Conservation (phyloP, 2,797 vertebrate species). For the Holocentrus rufus region DNA sequence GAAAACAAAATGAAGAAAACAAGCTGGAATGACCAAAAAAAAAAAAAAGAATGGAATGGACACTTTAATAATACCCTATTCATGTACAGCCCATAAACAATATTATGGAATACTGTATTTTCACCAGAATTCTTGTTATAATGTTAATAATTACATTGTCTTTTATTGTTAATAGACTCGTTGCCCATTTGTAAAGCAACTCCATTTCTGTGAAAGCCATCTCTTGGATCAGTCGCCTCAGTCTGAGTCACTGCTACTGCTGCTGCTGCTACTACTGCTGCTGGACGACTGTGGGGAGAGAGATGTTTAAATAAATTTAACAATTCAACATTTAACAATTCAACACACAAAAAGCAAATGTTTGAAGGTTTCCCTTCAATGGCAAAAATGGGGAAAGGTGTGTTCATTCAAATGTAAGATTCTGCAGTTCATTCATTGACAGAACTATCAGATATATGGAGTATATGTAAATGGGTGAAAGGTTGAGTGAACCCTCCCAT, state of each 20-base stretch:
- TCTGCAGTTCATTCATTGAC: too few relatives aligned
- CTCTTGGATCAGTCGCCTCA: slow-evolving; percentile 45
- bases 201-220: slow-evolving; percentile 1
- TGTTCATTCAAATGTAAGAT: too few relatives aligned
- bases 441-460: too few relatives aligned
- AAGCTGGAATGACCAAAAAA: neutral
- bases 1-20: neutral
- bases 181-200: slow-evolving; percentile 15
- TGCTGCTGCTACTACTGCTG: slow-evolving; percentile 76
- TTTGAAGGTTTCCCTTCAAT: neutral
- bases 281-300: slow-evolving; percentile 67
- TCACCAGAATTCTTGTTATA: neutral
- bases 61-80: too few relatives aligned
- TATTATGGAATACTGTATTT: slow-evolving; percentile 1
- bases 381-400: too few relatives aligned
- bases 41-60: too few relatives aligned
- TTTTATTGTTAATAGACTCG: slow-evolving; percentile 8
- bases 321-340: neutral
- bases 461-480: neutral
- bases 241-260: slow-evolving; percentile 73
- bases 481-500: neutral
- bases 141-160: neutral
- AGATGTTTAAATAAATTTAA: neutral
- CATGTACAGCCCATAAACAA: slow-evolving; percentile 3
- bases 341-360: neutral